Base-by-base conservation (phyloP, 2,797 vertebrate species). In the Margarornis squamiger region DNA sequence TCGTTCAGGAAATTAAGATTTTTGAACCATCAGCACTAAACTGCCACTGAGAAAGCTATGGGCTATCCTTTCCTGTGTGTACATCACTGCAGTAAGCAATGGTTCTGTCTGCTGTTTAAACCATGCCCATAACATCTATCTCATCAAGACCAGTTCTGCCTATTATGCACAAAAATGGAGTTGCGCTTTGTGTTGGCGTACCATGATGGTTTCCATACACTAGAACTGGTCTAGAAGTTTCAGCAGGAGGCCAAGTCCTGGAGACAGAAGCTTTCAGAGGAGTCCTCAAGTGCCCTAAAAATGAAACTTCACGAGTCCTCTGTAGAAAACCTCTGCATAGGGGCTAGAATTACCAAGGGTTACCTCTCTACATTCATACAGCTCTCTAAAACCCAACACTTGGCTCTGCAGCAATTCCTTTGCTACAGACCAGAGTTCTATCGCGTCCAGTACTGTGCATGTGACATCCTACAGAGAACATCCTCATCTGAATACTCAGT, bases 401-500 rank as follows among this genome's bases (percentile, higher is more conserved):
- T 62, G n/a, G 51, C 26, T 75, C 87, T 79, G 78, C 58, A 82
- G 81, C 62, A 52, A 34, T 13, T 38, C 10, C 55, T 73, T 70
- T 20, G 10, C 57, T 39, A 43, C 67, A 71, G 77, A 70, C 14
- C 1, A 2, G 15, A 59, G 34, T 3, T 18, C 1, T 61, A 58
- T 26, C 2, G 0, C 7, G 26, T 2, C n/a, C 41, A 16, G 48
- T 36, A 18, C 41, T 5, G 6, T 15, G 12, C 19, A 27, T 3
- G 20, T 34, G 66, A 34, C 49, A 29, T 6, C 34, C 0, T 36
- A 16, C 36, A 38, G 43, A 43, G 30, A 62, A 45, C 29, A 54
- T 3, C 30, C 57, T 38, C 52, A 20, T 29, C 3, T 38, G 10
- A 81, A 45, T 1, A 18, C 24, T 73, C 55, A 16, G 27, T 2